phyloP scores from a whole-genome alignment of 2,113 vertebrate species.

The Macaca mulatta region DNA sequence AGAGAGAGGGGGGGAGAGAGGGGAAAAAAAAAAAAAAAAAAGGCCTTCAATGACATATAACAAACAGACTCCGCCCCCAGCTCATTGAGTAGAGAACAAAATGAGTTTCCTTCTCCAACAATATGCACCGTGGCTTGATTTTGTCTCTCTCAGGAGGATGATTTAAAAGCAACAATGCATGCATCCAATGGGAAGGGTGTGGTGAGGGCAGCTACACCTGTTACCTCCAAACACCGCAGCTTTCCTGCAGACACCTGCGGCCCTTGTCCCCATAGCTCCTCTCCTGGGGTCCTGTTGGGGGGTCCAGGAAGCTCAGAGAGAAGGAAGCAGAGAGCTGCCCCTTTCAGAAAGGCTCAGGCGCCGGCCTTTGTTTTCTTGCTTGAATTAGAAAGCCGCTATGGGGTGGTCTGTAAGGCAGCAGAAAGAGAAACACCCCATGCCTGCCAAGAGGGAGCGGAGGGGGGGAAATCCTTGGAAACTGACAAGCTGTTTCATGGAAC shows the following conservation, averaged over 20 bases:
- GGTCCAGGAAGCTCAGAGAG: not conserved
- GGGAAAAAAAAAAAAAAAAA: not conserved
- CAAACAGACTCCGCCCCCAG: constrained; percentile 74
- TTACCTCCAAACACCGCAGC: not conserved
- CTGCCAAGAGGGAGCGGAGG: not conserved
- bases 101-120: not conserved
- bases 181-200: rapidly evolving
- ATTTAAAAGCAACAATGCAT: not conserved
- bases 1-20: rapidly evolving
- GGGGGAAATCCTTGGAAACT: not conserved
- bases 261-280: too few relatives aligned
- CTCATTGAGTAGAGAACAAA: not conserved
- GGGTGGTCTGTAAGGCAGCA: not conserved
- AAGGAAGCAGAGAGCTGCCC: rapidly evolving
- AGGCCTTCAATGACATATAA: constrained; percentile 62
- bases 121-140: not conserved
- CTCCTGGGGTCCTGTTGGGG: not conserved
- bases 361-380: rapidly evolving
- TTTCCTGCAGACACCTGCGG: not conserved
- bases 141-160: rapidly evolving
- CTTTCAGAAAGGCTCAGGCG: rapidly evolving
- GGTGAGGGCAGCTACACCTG: not conserved
- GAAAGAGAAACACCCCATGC: not conserved
- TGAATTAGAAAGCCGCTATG: rapidly evolving
- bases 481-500: not conserved